Base-by-base conservation (phyloP, 2,888 invertebrate genomes). In the Chalcosyrphus nemorum region DNA sequence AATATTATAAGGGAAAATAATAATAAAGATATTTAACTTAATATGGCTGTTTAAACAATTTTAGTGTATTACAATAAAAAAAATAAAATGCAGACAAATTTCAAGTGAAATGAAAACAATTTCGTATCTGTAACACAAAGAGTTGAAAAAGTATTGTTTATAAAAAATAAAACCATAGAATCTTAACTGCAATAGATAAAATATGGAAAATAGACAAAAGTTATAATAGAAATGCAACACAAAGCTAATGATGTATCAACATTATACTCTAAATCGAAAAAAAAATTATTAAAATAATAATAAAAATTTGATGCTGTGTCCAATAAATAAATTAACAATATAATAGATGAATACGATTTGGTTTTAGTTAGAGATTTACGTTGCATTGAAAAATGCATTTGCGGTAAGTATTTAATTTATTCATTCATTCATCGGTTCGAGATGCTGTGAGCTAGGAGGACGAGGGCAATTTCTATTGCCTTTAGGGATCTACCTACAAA, bases 21-120 rank as follows among this genome's bases (percentile, higher is more conserved):
- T 35, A 68, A 41, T 68, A 72, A 52, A 75, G 45, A 70, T 80
- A 85, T 76, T 81, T 85, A 85, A 85, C 71, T 80, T 85, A 38
- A 38, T 38, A 85, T 85, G 85, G 85, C 85, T 85, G 85, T 85
- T 85, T 85, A 71, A 85, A 80, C 56, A 81, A 75, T 56, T 84
- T 84, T 78, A 80, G 78, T 74, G 74, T 78, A 84, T 32, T 75
- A 72, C 66, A 68, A 80, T 65, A 72, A 78, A 68, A 32, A 41
- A 27, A 17, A 81, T 29, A 19, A 2, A 19, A 57, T 7, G n/a
- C 6, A 29, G 9, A 7, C 7, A 56, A n/a, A n/a, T 38, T 50
- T 9, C 19, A 59, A 50, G 13, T 35, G 63, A 45, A 21, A 45
- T 70, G 47, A 38, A 57, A 47, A 56, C 6, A 24, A 65, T 24